phyloP scores from a whole-genome alignment of 2,888 invertebrate species.

The Dynastes grantii region DNA sequence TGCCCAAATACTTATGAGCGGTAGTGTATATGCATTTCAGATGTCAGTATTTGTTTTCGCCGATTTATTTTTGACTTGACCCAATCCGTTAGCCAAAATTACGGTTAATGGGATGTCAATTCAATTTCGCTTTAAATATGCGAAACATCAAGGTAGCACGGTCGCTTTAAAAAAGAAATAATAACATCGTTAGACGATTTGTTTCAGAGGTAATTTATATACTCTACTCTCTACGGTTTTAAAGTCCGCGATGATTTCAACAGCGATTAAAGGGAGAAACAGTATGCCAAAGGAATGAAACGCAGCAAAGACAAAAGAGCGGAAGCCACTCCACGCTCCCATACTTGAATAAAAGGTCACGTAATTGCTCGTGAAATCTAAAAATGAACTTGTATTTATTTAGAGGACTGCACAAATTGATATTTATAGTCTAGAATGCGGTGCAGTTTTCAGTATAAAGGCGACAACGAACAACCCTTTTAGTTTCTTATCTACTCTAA shows the following conservation, averaged over 20 bases:
- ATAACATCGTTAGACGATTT: constrained; percentile 2
- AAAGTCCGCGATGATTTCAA: constrained; percentile 24
- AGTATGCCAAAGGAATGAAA: background rate
- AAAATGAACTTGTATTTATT: constrained; percentile 46
- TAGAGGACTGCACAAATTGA: constrained; percentile 38
- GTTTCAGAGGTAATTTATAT: constrained; percentile 32
- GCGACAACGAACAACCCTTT: background rate
- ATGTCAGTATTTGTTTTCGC: too few relatives aligned
- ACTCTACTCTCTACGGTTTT: background rate
- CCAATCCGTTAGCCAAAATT: background rate
- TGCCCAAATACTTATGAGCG: too few relatives aligned
- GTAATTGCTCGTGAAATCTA: constrained; percentile 36
- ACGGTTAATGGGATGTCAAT: too few relatives aligned
- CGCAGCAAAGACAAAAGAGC: constrained; percentile 30
- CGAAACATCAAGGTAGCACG: background rate
- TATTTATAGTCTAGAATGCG: constrained; percentile 23
- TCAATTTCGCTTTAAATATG: too few relatives aligned
- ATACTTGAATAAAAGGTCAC: constrained; percentile 36
- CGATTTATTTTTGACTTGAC: background rate
- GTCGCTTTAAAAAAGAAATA: background rate
- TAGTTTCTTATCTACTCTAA: constrained; percentile 21
- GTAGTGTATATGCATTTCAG: too few relatives aligned
- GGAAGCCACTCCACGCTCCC: constrained; percentile 26
- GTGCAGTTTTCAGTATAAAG: background rate
- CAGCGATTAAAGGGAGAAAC: constrained; percentile 16